Base-by-base conservation (phyloP, 92 coral and sea anemone genomes). In the Porites rus region DNA sequence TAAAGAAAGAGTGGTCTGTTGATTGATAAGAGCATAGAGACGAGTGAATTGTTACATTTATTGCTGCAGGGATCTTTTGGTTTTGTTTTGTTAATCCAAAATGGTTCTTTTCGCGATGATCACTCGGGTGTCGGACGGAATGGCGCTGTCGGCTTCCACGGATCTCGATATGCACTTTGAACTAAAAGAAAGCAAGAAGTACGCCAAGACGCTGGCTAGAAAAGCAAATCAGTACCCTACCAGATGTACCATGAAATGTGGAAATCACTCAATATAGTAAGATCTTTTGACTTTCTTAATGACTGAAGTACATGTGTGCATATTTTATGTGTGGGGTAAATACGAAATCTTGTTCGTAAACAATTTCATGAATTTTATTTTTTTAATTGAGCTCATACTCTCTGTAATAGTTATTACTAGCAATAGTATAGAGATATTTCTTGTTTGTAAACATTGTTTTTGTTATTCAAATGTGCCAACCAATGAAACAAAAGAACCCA, bases 71-170 rank as follows among this genome's bases (percentile, higher is more conserved):
- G 50, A 52, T 21, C 52, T 38, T 4, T 61, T 10, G n/a, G 54
- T 56, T 69, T 56, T 18, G 8, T 69, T 19, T 70, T 17, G 16
- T 81, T 13, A 7, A 19, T 9, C 31, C 54, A 82, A 69, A 46
- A 97, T 97, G 99, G 98, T 97, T 73, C 88, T 95, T 74, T 97
- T 92, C 61, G 97, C 99, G 10, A 97, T 96, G 95, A 93, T 97
- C 11, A 97, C 95, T 19, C 98, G 99, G 14, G 94, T 97, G 53
- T 80, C 88, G 74, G 99, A 97, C 86, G 99, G 99, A 6, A 90
- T 97, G 90, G 93, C 99, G 6, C 86, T 97, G 53, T 93, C 99
- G 16, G 99, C 99, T 1, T 95, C 99, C 28, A 97, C 99, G 1
- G 99, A 97, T 59, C 82, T 97, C 67, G 98, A 97, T 65, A 91